Evolutionary conservation across 2,888 invertebrate genomes (phyloP), one percentile per base, ranked within the genome.

Genomic region (Xestia rhomboidea): DNA sequence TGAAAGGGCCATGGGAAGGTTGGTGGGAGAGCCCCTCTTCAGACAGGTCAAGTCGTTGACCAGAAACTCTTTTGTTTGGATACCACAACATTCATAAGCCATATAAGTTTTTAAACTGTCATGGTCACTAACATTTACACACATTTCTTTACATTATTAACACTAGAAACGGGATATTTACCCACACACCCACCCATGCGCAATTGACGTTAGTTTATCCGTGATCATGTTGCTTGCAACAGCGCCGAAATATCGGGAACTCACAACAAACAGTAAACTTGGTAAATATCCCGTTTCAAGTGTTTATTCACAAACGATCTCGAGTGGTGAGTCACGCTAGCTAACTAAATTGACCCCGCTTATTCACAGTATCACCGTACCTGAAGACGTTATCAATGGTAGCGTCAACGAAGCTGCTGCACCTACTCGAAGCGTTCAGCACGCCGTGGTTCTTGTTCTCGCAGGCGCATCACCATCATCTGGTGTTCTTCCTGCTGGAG

Each of bases 391-490:
- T 99, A 15, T 99, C 99, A 0, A 99, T 99, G 99, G 99, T 99
- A 69, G 98, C 99, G 13, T 99, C 99, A 85, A 99, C 99, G 10
- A 99, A 99, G 95, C 97, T 99, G 27, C 97, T 99, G 73, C 99
- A 99, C 96, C 97, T 99, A 68, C 96, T 99, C 80, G 99, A 99
- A 95, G 99, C 99, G 44, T 99, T 99, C 97, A 99, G 99, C 94
- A 99, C 99, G 0, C 99, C 99, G 0, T 99, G 99, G 99, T 99
- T 99, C 97, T 97, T 99, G 89, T 99, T 99, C 94, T 99, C 99
- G 8, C 98, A 99, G 66, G 98, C 99, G 2, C 99, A 99, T 60
- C 99, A 99, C 94, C 99, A 99, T 95, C 99, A 99, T 94, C 97
- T 99, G 84, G 99, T 99, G 18, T 99, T 99, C 97, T 99, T 99